phyloP scores from a whole-genome alignment of 2,888 invertebrate genomes.

The Malthinus flaveolus region DNA sequence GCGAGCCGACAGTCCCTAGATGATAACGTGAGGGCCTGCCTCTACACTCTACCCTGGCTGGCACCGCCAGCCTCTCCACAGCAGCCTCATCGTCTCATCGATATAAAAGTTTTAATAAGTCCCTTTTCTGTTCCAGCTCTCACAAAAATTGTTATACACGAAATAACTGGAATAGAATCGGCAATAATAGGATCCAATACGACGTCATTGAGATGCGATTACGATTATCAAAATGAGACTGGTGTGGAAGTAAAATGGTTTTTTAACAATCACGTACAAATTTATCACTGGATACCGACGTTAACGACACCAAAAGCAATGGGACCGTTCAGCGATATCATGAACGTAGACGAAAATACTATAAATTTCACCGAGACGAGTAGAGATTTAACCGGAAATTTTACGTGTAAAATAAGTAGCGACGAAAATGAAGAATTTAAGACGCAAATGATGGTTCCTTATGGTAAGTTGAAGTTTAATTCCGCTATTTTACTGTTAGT shows the following conservation, averaged over 20 bases:
- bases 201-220: conserved; percentile 58
- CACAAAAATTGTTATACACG: conserved; percentile 41
- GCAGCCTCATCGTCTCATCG: too few species aligned
- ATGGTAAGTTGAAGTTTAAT: conserved; percentile 57
- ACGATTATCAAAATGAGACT: conserved; percentile 49
- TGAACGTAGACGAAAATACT: conserved; percentile 56
- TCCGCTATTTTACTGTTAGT: background rate
- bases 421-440: conserved; percentile 51
- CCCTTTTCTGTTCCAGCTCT: conserved; percentile 37
- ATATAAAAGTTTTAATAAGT: too few species aligned
- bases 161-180: conserved; percentile 40
- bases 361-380: conserved; percentile 57
- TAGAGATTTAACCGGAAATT: conserved; percentile 59
- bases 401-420: conserved; percentile 60
- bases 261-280: conserved; percentile 53
- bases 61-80: too few species aligned
- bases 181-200: conserved; percentile 36
- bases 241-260: conserved; percentile 59
- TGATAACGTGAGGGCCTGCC: too few species aligned
- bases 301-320: conserved; percentile 46
- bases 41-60: too few species aligned
- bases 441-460: conserved; percentile 58
- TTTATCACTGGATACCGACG: conserved; percentile 57
- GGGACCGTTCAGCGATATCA: conserved; percentile 49
- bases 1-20: too few species aligned